A percentile compares a stretch with the other conserved stretches of the same genome.
Conservation (phyloP, 2,888 invertebrate genomes). For the Polyommatus icarus region DNA sequence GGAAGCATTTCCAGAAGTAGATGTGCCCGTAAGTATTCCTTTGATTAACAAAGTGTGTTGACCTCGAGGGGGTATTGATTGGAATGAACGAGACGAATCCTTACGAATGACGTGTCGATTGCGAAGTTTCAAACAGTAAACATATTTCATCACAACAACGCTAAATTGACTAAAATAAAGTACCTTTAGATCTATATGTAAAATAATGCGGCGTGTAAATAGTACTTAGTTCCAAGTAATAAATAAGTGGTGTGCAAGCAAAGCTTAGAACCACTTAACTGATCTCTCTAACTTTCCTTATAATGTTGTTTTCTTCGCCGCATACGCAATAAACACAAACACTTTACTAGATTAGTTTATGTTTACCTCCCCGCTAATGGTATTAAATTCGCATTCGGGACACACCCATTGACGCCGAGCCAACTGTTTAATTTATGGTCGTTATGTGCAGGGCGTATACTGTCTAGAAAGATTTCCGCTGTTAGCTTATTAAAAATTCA, state of each 20-base stretch:
- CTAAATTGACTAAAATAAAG: neutral
- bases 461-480: neutral
- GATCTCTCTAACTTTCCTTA: slow-evolving; percentile 2
- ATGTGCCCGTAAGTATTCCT: slow-evolving; percentile 66
- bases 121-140: neutral
- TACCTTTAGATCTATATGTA: neutral
- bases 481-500: neutral
- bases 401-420: slow-evolving; percentile 2
- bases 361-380: neutral
- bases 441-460: neutral
- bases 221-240: neutral
- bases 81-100: slow-evolving; percentile 29
- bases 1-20: slow-evolving; percentile 71
- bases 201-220: neutral
- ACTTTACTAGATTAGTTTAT: neutral
- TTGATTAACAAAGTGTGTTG: slow-evolving; percentile 32
- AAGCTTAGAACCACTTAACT: neutral
- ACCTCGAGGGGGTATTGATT: slow-evolving; percentile 32
- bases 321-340: neutral
- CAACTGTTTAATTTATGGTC: neutral
- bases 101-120: neutral
- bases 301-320: neutral
- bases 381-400: neutral
- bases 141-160: neutral
- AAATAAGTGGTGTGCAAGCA: neutral